Evolutionary conservation across 2,113 vertebrate species (phyloP), one percentile per base, ranked within the genome.

Genomic region (Labrus mixtus): DNA sequence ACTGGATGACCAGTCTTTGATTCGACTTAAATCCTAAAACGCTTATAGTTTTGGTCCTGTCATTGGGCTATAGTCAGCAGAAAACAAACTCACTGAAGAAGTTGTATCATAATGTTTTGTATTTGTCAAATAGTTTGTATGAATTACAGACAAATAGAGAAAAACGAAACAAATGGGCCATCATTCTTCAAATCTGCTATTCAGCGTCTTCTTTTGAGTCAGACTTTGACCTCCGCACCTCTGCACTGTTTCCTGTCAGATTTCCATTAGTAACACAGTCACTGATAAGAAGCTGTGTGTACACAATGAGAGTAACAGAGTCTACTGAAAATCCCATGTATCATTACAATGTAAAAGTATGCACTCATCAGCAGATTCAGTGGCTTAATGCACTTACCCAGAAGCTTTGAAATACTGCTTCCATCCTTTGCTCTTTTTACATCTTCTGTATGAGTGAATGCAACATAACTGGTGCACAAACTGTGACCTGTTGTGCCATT

Each of bases 141-240:
- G 23, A 57, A 20, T 7, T 68, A 7, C 25, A 16, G 54, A 23
- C 8, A 62, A 33, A 22, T 41, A 53, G 1, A 43, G 3, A 23
- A 64, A 53, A 11, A 57, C 25, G 46, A 23, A 2, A 0, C 10
- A 22, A 53, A 29, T 37, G 25, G 16, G 3, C 9, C 3, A 0
- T 16, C 25, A 16, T n/a, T 8, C 10, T 56, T 8, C 13, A 25
- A 16, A 53, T 76, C 43, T 29, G 43, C 12, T 1, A 36, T 66
- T 55, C 39, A 56, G 82, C 63, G 78, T 86, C 68, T 80, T 13
- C 74, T 75, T 73, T 79, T 46, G 37, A 20, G 6, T 85, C 69
- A 90, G 91, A 94, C 93, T 93, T 93, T 92, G 89, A 90, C 82
- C 94, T 84, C 53, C 79, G 60, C 75, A 90, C 82, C 94, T 84